Evolutionary conservation across 2,113 vertebrate species (phyloP), one percentile per base, ranked within the genome.

Genomic region (Caranx ignobilis): DNA sequence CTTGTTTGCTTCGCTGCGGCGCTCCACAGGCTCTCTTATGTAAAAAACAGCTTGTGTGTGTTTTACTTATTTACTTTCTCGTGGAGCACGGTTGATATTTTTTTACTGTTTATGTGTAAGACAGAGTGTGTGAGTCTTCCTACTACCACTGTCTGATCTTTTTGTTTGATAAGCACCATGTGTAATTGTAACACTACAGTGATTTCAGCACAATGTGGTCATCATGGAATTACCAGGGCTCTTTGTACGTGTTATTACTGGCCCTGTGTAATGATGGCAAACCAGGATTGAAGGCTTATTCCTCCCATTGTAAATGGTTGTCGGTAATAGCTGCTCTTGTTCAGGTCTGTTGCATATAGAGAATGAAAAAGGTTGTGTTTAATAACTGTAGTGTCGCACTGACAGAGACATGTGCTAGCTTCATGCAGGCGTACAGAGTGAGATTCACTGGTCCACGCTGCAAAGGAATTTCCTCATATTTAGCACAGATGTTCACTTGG

Each of bases 1-100:
- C 37, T 8, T 55, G 80, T 85, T 80, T 73, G 68, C 32, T 50
- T 81, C 6, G 16, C 70, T 52, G 32, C 26, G 7, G 2, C 12
- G 11, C 79, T 71, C 64, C n/a, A 13, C 71, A 10, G 72, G 68
- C 37, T 31, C 35, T 43, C 71, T 79, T 50, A 66, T 75, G 68
- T 79, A 66, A 82, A 66, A 62, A 16, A 56, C 79, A 63, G 43
- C 37, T 65, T 43, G 73, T 71, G 74, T 56, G 54, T 67, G 26
- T 66, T 8, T 66, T 18, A 13, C 57, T 3, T 39, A 5, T 5
- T 15, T 15, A 26, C 4, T 1, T 48, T 18, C 12, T 47, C 16
- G 34, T 18, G 18, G 19, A 19, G 63, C 7, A 34, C 10, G 56
- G 81, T 52, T 21, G 21, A 52, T 6, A n/a, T 47, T 64, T 2